Evolutionary conservation across 2,888 invertebrate genomes (phyloP).

Genomic region (Lycia hirtaria): DNA sequence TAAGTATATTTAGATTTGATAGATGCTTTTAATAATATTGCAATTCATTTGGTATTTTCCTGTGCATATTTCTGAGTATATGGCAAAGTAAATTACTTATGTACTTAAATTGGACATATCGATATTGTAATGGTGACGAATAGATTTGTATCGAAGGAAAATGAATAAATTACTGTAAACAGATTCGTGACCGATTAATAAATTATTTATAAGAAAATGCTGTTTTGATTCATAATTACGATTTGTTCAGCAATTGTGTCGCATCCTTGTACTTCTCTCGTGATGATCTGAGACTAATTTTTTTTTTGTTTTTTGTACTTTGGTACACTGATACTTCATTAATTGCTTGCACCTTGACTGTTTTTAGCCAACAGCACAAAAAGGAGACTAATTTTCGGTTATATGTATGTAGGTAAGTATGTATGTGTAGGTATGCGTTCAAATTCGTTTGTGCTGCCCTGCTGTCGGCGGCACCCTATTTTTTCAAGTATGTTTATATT

Average conservation of each 20-base stretch:
- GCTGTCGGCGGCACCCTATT: no score
- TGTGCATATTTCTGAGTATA: not conserved
- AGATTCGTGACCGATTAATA: constrained; percentile 15
- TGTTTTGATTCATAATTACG: constrained; percentile 2
- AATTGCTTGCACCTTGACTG: no score
- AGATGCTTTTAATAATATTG: no score
- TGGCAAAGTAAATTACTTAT: not conserved
- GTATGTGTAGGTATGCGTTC: not conserved
- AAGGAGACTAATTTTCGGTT: no score
- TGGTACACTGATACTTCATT: no score
- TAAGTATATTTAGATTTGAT: no score
- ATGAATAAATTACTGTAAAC: not conserved
- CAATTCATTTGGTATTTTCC: not conserved
- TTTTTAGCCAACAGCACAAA: no score
- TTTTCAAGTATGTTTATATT: no score
- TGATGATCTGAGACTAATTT: not conserved
- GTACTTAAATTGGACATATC: no score
- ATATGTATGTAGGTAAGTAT: not conserved
- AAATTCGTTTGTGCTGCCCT: no score
- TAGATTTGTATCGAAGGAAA: not conserved
- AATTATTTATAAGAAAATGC: constrained; percentile 8
- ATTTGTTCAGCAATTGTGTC: not conserved
- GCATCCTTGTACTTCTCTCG: not conserved
- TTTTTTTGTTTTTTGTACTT: no score
- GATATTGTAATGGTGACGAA: not conserved